Base-by-base conservation (phyloP, 2,113 vertebrate species). In the Pterocles orientalis region DNA sequence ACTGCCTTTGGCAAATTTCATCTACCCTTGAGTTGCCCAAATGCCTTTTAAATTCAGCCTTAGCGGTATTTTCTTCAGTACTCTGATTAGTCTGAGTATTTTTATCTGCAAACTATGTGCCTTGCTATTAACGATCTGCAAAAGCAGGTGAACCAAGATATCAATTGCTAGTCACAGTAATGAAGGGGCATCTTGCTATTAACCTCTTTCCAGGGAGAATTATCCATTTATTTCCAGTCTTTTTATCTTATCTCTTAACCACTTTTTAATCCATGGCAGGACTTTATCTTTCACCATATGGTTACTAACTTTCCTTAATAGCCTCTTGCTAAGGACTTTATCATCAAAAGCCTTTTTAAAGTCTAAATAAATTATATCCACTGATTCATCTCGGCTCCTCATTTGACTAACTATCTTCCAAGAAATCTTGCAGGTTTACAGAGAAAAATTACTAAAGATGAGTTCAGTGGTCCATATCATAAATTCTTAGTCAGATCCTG, bases 331-430 rank as follows among this genome's bases (percentile, higher is more conserved):
- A 95, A 97, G 95, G 88, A 94, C 91, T 96, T 94, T 96, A 96
- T 97, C 95, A 96, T 97, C 96, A 97, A 97, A 97, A 97, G 94
- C 94, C 88, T 93, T 97, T 96, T 96, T 73, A 96, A 96, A 96
- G 95, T 87, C 94, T 92, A 95, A 96, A 96, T 96, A 96, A 96
- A 96, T 96, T 96, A 93, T 91, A 94, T 91, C 83, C 83, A 82
- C 88, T 94, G 96, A 96, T 96, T 94, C 94, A 92, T 96, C 91
- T 95, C 0, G 0, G 81, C 66, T 93, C 66, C 47, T 96, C 89
- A 91, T 96, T 96, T 94, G 83, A 72, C 73, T 94, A 86, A 88
- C 76, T 94, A 82, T 96, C 92, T 96, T 91, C 88, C 75, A 96
- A 94, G 86, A 87, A 94, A 93, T 95, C 94, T 95, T 47, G 23